Percentiles rank a stretch among this genome's conserved stretches.
These are phyloP conservation scores for Acronicta alni DNA, from an alignment of 2,888 invertebrate species.

Conservation along the genomic window DNA sequence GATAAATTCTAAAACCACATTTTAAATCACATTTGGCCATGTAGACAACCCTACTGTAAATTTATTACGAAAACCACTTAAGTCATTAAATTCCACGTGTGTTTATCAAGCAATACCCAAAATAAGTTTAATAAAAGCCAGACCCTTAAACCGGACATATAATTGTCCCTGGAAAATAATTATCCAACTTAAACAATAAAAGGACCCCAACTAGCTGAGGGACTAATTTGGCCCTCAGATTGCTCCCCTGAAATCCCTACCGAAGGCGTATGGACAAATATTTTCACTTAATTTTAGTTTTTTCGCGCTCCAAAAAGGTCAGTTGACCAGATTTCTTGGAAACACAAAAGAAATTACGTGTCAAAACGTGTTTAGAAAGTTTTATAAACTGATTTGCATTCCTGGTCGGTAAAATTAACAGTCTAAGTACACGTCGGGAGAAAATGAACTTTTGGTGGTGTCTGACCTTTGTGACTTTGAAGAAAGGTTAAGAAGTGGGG, in stretches of 20 bases:
- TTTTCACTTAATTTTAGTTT: slow-evolving; percentile 41
- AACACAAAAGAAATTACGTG: slow-evolving; percentile 55
- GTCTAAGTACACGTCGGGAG: slow-evolving; percentile 35
- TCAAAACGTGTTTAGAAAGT: slow-evolving; percentile 53
- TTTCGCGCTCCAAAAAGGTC: slow-evolving; percentile 30
- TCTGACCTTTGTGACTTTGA: slow-evolving; percentile 19
- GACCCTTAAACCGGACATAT: slow-evolving; percentile 50
- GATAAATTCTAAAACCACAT: slow-evolving; percentile 31
- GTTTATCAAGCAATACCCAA: slow-evolving; percentile 51
- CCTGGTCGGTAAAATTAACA: slow-evolving; percentile 39
- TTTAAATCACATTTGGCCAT: slow-evolving; percentile 34
- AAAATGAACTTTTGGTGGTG: slow-evolving; percentile 31
- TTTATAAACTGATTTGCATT: slow-evolving; percentile 51
- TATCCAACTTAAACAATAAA: slow-evolving; percentile 64
- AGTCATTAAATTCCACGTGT: slow-evolving; percentile 50
- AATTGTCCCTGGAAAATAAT: slow-evolving; percentile 58
- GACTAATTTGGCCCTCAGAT: slow-evolving; percentile 48
- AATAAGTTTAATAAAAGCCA: slow-evolving; percentile 60
- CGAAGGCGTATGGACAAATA: slow-evolving; percentile 25
- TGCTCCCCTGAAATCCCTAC: slow-evolving; percentile 36
- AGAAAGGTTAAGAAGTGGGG: slow-evolving; percentile 2
- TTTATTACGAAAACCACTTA: slow-evolving; percentile 41
- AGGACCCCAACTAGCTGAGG: slow-evolving; percentile 41
- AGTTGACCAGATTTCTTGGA: slow-evolving; percentile 14
- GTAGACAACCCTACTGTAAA: slow-evolving; percentile 31